Base-by-base conservation (phyloP, 2,797 vertebrate species). In the Xenentodon cancila region DNA sequence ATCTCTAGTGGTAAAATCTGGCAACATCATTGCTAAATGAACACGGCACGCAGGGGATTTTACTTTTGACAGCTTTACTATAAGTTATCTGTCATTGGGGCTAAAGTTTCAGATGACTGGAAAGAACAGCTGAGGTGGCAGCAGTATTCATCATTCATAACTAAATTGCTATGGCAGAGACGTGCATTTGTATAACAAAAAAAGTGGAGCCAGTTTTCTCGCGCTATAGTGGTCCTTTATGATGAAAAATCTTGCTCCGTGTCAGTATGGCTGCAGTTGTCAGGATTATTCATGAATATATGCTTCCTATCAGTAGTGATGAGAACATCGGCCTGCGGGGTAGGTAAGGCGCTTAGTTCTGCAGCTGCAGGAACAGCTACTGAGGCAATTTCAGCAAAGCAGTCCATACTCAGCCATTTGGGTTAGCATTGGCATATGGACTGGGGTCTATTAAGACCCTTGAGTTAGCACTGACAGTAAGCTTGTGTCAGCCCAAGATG, bases 381-480 rank as follows among this genome's bases (percentile, higher is more conserved):
- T 13, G 61, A 76, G 71, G 63, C 62, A 2, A 20, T 61, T 81
- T 72, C 70, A 80, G 68, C 62, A 58, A 46, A 32, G 48, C 62
- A 55, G 51, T 40, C 21, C 21, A 44, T 45, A 27, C 40, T 61
- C 30, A 9, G 56, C 67, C 66, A 56, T 74, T 86, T 79, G 60
- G 77, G 81, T 61, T 85, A 84, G 77, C 79, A 73, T 80, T 85
- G 85, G 70, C 75, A 79, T 84, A 80, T 73, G 62, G 85, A 80
- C 77, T 62, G 53, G 65, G 77, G 72, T 67, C 77, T 83, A 69
- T 87, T 85, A 81, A 75, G 58, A 77, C 59, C 70, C 82, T 73
- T 74, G 78, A 84, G 80, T 82, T 85, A 72, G 82, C 65, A 5
- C 60, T 55, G 54, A 52, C 17, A 9, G 55, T 71, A 61, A 78